Evolutionary conservation across 2,113 vertebrate species (phyloP).

Genomic region (Platichthys flesus): DNA sequence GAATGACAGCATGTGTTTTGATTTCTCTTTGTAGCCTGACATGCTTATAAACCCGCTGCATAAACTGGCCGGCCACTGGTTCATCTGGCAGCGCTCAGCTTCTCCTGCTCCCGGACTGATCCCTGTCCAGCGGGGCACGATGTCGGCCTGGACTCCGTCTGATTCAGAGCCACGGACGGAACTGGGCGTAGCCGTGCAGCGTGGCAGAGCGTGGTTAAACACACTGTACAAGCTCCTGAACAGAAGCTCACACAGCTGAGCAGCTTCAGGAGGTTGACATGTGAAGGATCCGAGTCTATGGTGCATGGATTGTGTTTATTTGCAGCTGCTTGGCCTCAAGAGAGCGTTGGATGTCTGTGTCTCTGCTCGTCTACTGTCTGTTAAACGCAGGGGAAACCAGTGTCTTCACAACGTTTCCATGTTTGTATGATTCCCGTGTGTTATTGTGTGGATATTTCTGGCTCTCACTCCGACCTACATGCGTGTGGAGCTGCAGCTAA

Average conservation of each 20-base stretch:
- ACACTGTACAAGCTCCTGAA: background rate
- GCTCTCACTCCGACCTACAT: background rate
- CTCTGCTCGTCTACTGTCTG: background rate
- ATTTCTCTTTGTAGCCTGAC: conserved; percentile 38
- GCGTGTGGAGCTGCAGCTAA: background rate
- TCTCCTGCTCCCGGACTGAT: conserved; percentile 32
- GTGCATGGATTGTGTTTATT: conserved; percentile 17
- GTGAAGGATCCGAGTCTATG: conserved; percentile 32
- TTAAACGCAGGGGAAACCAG: background rate
- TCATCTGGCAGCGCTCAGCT: conserved; percentile 27
- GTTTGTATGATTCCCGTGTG: background rate
- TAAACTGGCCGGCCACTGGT: conserved; percentile 30
- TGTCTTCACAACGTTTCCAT: too few relatives aligned
- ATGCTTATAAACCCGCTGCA: conserved; percentile 40
- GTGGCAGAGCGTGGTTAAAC: background rate
- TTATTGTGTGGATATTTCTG: background rate
- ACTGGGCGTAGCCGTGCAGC: conserved; percentile 5
- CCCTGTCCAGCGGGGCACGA: conserved; percentile 35
- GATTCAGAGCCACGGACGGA: conserved; percentile 32
- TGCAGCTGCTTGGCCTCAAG: conserved; percentile 27
- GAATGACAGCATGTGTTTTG: conserved; percentile 35
- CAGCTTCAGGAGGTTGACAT: conserved; percentile 7
- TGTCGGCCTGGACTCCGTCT: conserved; percentile 35
- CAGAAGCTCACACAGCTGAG: background rate
- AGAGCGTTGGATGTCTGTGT: background rate